Percentiles rank a stretch among this genome's conserved stretches.
These are phyloP conservation scores for Gryllus longicercus DNA, from an alignment of 2,888 invertebrate genomes.

Conservation along the genomic window DNA sequence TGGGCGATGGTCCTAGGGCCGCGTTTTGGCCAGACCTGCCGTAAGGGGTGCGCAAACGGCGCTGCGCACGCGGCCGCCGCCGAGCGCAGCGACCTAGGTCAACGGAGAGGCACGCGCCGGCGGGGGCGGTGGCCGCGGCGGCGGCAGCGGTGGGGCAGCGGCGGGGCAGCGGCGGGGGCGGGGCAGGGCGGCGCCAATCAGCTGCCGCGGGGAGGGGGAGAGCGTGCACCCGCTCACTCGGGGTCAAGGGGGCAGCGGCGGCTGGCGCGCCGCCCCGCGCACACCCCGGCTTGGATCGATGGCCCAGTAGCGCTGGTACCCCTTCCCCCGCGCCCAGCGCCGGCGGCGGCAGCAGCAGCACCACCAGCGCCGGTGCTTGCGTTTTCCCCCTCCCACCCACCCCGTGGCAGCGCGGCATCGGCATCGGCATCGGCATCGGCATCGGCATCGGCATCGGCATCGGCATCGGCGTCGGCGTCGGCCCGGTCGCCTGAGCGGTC, in stretches of 20 bases:
- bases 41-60: not conserved
- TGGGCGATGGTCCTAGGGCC: not conserved
- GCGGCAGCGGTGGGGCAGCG: too few species aligned
- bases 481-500: too few species aligned
- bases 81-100: not conserved
- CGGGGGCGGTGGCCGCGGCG: not conserved
- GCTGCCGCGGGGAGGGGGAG: slow-evolving; percentile 20
- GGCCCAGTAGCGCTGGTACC: slow-evolving; percentile 21
- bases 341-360: too few species aligned
- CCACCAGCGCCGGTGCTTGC: too few species aligned
- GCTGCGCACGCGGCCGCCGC: not conserved
- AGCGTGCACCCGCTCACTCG: slow-evolving; percentile 17
- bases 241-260: slow-evolving; percentile 30
- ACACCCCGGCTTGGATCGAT: slow-evolving; percentile 29
- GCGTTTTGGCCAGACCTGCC: not conserved
- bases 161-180: not conserved
- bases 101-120: slow-evolving; percentile 26
- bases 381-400: too few species aligned
- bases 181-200: slow-evolving; percentile 29
- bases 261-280: not conserved
- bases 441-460: too few species aligned
- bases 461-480: too few species aligned
- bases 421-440: too few species aligned
- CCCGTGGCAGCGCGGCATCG: too few species aligned
- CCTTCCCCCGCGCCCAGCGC: not conserved